Base-by-base conservation (phyloP, 2,113 vertebrate species). In the Pygoscelis antarcticus region DNA sequence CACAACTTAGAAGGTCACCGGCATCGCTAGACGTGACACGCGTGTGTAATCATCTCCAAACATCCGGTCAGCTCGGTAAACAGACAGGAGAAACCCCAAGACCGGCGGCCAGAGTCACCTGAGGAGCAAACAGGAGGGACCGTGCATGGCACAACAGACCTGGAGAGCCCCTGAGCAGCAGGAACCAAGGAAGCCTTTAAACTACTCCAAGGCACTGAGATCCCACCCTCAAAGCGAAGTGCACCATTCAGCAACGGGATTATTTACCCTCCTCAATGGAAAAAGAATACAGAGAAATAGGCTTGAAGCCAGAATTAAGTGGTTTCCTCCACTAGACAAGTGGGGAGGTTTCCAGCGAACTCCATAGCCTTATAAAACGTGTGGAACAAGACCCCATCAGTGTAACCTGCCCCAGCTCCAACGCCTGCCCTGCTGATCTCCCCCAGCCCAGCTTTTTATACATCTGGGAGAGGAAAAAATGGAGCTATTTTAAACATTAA, bases 1-100 rank as follows among this genome's bases (percentile, higher is more conserved):
- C 89, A 96, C 91, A 96, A 94, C 90, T 93, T 54, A 88, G 96
- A 96, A 96, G 96, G 97, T 94, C 97, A 87, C 83, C 34, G 27
- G 96, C 47, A 62, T 71, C 23, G 81, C 87, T 93, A 34, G 92
- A 97, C 19, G 85, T 93, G 97, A 95, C 95, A 94, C 21, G 78
- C 55, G 46, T 58, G 91, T 54, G 74, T 20, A 26, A 78, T 46
- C 20, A 16, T 46, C 79, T 88, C 93, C 82, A 72, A 78, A 88
- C 87, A 83, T 90, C 91, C 42, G n/a, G 36, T 61, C 76, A 93
- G 60, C 69, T 80, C 38, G 3, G 83, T 57, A 51, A 95, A 91
- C 51, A 78, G 51, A 55, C 87, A 81, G 69, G 42, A 96, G 34
- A 20, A 83, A 64, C 6, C 47, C n/a, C 65, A 13, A 57, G 74